These are phyloP conservation scores for Fabriciana adippe DNA, from an alignment of 2,888 invertebrate species.

Conservation along the genomic window DNA sequence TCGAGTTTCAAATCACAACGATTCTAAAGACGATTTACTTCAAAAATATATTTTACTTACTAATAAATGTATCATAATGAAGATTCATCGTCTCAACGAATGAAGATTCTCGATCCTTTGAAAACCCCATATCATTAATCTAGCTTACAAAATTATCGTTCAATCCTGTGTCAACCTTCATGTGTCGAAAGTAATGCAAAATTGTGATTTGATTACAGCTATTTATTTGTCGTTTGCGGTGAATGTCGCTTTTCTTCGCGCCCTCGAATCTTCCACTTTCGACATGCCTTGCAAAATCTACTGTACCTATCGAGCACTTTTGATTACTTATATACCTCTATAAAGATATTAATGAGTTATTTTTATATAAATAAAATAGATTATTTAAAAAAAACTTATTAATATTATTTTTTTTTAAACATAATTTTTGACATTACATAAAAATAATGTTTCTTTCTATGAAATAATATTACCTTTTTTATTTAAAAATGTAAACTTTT, in stretches of 20 bases:
- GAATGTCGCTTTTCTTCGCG: constrained; percentile 41
- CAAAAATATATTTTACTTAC: too few relatives aligned
- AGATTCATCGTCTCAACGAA: constrained; percentile 2
- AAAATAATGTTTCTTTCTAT: too few relatives aligned
- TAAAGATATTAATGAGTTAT: too few relatives aligned
- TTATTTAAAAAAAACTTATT: too few relatives aligned
- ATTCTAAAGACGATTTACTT: too few relatives aligned
- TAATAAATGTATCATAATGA: constrained; percentile 7
- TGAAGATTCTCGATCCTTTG: constrained; percentile 3
- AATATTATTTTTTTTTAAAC: too few relatives aligned
- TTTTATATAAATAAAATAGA: too few relatives aligned
- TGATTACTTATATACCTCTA: too few relatives aligned
- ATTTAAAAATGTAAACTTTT: too few relatives aligned
- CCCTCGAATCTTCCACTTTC: constrained; percentile 25
- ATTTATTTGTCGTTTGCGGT: constrained; percentile 71
- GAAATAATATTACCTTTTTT: too few relatives aligned
- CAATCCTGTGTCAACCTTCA: constrained; percentile 30
- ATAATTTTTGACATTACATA: too few relatives aligned
- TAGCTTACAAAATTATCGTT: constrained; percentile 28
- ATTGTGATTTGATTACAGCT: constrained; percentile 69
- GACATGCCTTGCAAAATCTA: constrained; percentile 17
- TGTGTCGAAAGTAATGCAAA: constrained; percentile 58
- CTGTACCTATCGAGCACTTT: background rate
- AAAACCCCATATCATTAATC: constrained; percentile 11
- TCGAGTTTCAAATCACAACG: too few relatives aligned